Evolutionary conservation across 2,888 invertebrate species (phyloP), one percentile per base, ranked within the genome.

Genomic region (Timandra comae): DNA sequence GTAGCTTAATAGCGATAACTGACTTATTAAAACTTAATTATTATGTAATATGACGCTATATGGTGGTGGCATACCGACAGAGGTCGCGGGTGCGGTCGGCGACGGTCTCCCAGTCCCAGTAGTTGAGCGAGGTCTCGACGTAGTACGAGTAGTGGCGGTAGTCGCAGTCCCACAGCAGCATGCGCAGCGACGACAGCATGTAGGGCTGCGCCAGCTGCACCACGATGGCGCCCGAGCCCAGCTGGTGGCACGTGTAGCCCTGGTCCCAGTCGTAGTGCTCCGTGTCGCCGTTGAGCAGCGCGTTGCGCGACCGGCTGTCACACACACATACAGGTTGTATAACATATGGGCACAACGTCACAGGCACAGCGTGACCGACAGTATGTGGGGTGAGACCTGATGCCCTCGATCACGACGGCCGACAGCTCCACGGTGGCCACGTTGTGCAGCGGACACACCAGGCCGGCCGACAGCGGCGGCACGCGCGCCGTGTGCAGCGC

Each of bases 181-280:
- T 82, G 77, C 97, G 90, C 88, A 99, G 90, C 13, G 96, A 96
- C 35, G 92, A 91, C 42, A 99, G 91, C 64, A 97, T 88, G 75
- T 97, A 98, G 2, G 99, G 99, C 87, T 99, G 99, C 35, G 91
- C 96, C 48, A 99, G 89, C 80, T 99, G 97, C 41, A 99, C 93
- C 54, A 97, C 90, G 64, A 99, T 98, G 52, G 95, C 92, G 37
- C 99, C 98, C 49, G 95, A 94, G 52, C 97, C 96, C 41, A 97
- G 86, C 81, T 98, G 98, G 87, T 98, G 98, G 75, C 98, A 98
- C 3, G 98, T 98, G 79, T 98, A 99, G 43, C 98, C 98, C 33
- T 94, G 95, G 80, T 99, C 99, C 98, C 98, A 99, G 86, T 99
- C 98, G 78, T 99, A 99, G 80, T 95, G 93, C 59, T 92, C 90